Base-by-base conservation (phyloP, 2,797 vertebrate species). In the Chelmon rostratus region DNA sequence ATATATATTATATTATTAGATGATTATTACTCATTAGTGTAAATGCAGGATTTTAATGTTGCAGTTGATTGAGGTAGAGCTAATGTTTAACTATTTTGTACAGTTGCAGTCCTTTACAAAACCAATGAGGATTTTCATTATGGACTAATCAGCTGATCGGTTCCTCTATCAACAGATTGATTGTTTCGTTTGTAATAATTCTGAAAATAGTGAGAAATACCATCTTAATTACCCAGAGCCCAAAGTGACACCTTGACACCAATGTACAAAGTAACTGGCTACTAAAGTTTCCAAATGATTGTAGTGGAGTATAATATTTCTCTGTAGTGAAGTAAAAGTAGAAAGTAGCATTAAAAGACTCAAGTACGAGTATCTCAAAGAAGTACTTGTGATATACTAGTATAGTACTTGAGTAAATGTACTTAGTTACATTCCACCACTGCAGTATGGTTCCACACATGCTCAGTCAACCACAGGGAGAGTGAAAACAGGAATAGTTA, bases 401-500 rank as follows among this genome's bases (percentile, higher is more conserved):
- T 56, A 33, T 8, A 58, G 35, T 8, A 38, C 19, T 37, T 21
- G 13, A 25, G 23, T 53, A 53, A 53, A 25, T 28, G 6, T 53
- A 16, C 52, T 53, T 3, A 40, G 21, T 52, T 52, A 18, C 33
- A 6, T 54, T 8, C 6, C 21, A 16, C 18, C 4, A 6, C 25
- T 46, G 21, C 18, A 21, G 6, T 13, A 15, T 33, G 44, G 19
- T 28, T 76, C 28, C 4, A 18, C 19, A 50, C 47, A 11, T 50
- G 47, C 47, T 50, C 53, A 54, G 44, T 5, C 31, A 25, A 28
- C 61, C 4, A 0, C 53, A 65, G 68, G 21, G 25, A 58, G 64
- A 63, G 44, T 54, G 47, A 73, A 79, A 86, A 78, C 33, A 76
- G 77, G 72, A 86, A 78, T 47, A 25, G 68, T 78, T 76, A 65